These are phyloP conservation scores for Acleris cristana DNA, from an alignment of 2,888 invertebrate genomes.

Conservation along the genomic window DNA sequence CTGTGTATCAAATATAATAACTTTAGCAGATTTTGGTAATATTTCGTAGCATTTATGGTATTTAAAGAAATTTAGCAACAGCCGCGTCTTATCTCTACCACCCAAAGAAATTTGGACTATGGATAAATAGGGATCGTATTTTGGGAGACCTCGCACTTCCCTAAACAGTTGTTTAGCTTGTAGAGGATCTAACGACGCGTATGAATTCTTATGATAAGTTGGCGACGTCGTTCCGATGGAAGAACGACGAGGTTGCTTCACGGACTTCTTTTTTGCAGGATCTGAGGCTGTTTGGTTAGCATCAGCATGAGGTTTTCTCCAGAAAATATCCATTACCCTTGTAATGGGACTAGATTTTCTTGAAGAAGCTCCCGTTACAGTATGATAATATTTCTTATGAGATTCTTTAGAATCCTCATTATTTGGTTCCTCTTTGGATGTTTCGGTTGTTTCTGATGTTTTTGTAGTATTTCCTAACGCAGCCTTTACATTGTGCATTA, in stretches of 20 bases:
- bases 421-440: slow-evolving; percentile 61
- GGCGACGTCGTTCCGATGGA: slow-evolving; percentile 79
- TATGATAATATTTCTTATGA: slow-evolving; percentile 79
- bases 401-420: slow-evolving; percentile 68
- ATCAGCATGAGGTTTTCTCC: slow-evolving; percentile 70
- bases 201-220: slow-evolving; percentile 79
- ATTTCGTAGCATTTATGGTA: slow-evolving; percentile 81
- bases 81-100: slow-evolving; percentile 76
- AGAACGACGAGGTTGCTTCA: slow-evolving; percentile 69
- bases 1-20: slow-evolving; percentile 79
- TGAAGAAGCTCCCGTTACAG: slow-evolving; percentile 78
- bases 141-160: slow-evolving; percentile 77
- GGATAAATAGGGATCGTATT: slow-evolving; percentile 78
- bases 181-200: slow-evolving; percentile 74
- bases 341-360: slow-evolving; percentile 79
- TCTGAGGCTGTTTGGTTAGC: slow-evolving; percentile 59
- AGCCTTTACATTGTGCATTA: slow-evolving; percentile 60
- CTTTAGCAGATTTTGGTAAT: slow-evolving; percentile 78
- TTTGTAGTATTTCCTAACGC: slow-evolving; percentile 55
- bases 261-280: slow-evolving; percentile 67
- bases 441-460: slow-evolving; percentile 66
- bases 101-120: slow-evolving; percentile 80
- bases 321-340: slow-evolving; percentile 79
- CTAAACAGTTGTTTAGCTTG: slow-evolving; percentile 79
- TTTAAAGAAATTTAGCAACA: slow-evolving; percentile 77